Base-by-base conservation (phyloP, 1,140 invertebrate species). In the Formica exsecta region DNA sequence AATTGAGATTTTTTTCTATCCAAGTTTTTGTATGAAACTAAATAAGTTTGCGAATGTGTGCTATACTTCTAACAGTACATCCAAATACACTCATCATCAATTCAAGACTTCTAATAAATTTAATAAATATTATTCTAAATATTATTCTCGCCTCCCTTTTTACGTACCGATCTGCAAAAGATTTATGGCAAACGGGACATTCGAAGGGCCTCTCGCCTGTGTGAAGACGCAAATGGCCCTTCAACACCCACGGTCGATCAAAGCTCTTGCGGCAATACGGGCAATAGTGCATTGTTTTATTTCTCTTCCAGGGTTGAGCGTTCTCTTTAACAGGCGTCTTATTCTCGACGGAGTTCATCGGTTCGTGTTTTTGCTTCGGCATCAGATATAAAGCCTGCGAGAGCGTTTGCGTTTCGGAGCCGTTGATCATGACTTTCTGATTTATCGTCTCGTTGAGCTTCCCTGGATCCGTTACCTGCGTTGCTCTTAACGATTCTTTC, bases 121-220 rank as follows among this genome's bases (percentile, higher is more conserved):
- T 59, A 2, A 59, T 8, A 22, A 22, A 22, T 59, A 4, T 32
- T 32, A 7, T 29, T 64, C 16, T 22, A 22, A 22, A 22, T 59
- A 4, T 32, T 32, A 7, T 29, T 64, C 16, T 22, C 1, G n/a
- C 5, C 1, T 68, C 16, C 6, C 16, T 36, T 36, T 38, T 36
- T 68, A 79, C 93, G 87, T 89, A 97, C 96, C 97, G 96, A 94
- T 98, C 97, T 44, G 97, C 97, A 92, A 98, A 98, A 0, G 96
- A 96, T 90, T 97, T 97, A 2, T 96, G 95, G 89, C 97, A 97
- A n/a, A 96, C 95, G 0, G 96, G 96, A 87, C 97, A 97, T 7
- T 95, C 95, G 85, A 97, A 97, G 0, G 97, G 97, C 41, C 96
- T 93, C 92, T 98, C 97, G 0, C 97, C 97, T 0, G 97, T 97